Base-by-base conservation (phyloP, 1,140 invertebrate species). In the Pseudachorutes palmiensis region DNA sequence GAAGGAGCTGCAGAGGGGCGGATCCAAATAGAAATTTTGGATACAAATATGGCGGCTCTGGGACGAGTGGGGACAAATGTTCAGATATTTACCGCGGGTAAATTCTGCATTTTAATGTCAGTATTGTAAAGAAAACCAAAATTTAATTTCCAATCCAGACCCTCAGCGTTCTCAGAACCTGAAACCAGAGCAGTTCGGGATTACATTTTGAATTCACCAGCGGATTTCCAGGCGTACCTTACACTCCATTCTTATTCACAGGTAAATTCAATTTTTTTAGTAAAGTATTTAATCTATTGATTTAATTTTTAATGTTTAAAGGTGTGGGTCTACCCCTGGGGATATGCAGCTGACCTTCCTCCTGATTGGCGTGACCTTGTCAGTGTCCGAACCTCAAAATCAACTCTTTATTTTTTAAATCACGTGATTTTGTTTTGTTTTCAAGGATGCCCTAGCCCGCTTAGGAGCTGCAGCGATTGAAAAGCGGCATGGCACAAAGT, bases 271-370 rank as follows among this genome's bases (percentile, higher is more conserved):
- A 41, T n/a, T n/a, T n/a, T n/a, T n/a, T n/a, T n/a, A n/a, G n/a
- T 45, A 12, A 59, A 64, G 16, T 30, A 30, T 36, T 12, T 19
- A 31, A 9, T 29, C 12, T 29, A 58, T 26, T 45, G 36, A n/a
- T 65, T 58, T 36, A 16, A 49, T 28, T 1, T 24, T 1, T 63
- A 16, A 1, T n/a, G n/a, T n/a, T n/a, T n/a, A 55, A 9, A 55
- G 51, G 51, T 55, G 26, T 67, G 41, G 36, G 19, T 62, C 3
- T 59, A 58, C n/a, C 87, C 87, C n/a, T 90, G 86, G 85, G 88
- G 87, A 28, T 87, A 82, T 74, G 86, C 84, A 65, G 62, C 49
- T 12, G 30, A 70, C 1, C 64, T 78, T 16, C 82, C 82, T 33
- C 45, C 74, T 14, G 79, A 81, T 63, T 80, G 79, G 68, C 70